Evolutionary conservation across 2,113 vertebrate genomes (phyloP).

Genomic region (Sphyrna mokarran): DNA sequence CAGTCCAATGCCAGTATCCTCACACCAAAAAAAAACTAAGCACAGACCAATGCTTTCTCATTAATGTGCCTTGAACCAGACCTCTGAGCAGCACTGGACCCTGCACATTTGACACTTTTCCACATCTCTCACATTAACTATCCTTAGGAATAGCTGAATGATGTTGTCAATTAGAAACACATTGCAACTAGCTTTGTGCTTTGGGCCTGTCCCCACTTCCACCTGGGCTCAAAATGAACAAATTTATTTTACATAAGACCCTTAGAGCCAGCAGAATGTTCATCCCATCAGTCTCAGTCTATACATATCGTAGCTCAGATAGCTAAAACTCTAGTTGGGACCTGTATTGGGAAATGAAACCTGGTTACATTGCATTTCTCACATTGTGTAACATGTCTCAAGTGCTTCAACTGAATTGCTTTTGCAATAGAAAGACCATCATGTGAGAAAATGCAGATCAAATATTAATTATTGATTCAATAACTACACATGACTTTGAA

Average conservation of each 20-base stretch:
- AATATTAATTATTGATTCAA: background rate
- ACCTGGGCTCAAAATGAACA: background rate
- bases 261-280: background rate
- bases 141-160: background rate
- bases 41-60: background rate
- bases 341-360: background rate
- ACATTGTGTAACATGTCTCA: background rate
- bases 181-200: background rate
- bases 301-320: background rate
- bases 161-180: background rate
- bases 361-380: background rate
- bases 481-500: background rate
- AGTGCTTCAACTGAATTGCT: background rate
- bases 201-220: background rate
- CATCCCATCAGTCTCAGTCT: background rate
- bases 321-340: background rate
- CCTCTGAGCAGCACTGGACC: background rate
- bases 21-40: background rate
- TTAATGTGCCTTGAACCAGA: background rate
- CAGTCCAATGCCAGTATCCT: too few species aligned
- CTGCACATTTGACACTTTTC: background rate
- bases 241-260: background rate
- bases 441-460: background rate
- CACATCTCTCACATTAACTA: background rate
- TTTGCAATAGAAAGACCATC: background rate